Percentiles rank a stretch among this genome's conserved stretches.
These are phyloP conservation scores for Selenia dentaria DNA, from an alignment of 2,888 invertebrate genomes.

Conservation along the genomic window DNA sequence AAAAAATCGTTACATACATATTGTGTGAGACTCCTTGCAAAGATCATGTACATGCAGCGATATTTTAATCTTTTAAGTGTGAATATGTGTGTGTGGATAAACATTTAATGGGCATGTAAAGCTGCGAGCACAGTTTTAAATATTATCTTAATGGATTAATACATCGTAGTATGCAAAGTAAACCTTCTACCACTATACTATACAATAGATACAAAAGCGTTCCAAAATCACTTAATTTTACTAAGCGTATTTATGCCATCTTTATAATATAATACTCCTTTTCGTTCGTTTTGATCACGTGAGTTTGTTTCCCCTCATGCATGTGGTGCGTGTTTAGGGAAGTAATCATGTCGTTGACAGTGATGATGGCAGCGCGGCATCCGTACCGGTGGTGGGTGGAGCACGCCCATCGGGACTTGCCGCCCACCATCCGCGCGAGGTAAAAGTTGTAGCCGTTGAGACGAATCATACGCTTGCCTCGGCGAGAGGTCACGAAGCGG, in stretches of 20 bases:
- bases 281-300: not conserved
- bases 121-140: no score
- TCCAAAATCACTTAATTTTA: no score
- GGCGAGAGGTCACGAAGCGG: slow-evolving; percentile 33
- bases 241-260: slow-evolving; percentile 2
- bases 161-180: no score
- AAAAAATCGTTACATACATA: no score
- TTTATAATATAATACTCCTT: slow-evolving; percentile 16
- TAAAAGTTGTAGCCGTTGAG: slow-evolving; percentile 46
- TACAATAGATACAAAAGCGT: no score
- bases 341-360: slow-evolving; percentile 46
- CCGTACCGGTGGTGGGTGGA: slow-evolving; percentile 53
- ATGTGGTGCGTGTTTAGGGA: slow-evolving; percentile 35
- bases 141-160: no score
- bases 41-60: no score
- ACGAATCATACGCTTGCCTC: slow-evolving; percentile 40
- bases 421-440: slow-evolving; percentile 39
- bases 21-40: no score
- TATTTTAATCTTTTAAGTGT: no score
- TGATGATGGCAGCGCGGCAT: slow-evolving; percentile 50
- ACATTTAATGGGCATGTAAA: no score
- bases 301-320: slow-evolving; percentile 23
- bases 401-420: slow-evolving; percentile 51
- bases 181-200: no score
- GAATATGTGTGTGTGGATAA: no score